These are phyloP conservation scores for Proterorhinus semilunaris DNA, from an alignment of 2,113 vertebrate genomes.

Conservation along the genomic window DNA sequence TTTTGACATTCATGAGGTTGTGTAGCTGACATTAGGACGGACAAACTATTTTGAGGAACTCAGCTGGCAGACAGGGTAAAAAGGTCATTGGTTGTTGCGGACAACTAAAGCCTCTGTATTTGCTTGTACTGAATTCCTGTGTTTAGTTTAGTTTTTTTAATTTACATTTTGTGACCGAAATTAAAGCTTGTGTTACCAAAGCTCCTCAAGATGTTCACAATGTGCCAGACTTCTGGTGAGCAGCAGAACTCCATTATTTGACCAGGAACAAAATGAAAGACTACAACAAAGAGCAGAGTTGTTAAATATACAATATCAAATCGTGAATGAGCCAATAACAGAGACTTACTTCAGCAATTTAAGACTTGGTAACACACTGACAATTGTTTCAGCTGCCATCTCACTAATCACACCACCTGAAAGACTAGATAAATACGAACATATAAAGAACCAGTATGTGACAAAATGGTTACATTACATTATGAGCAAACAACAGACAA, in stretches of 20 bases:
- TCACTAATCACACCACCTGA: slow-evolving; percentile 70
- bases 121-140: neutral
- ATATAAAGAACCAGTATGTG: neutral
- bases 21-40: neutral
- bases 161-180: neutral
- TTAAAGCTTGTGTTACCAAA: slow-evolving; percentile 54
- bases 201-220: slow-evolving; percentile 53
- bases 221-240: slow-evolving; percentile 51
- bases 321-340: neutral
- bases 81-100: neutral
- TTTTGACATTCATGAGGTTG: neutral
- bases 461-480: neutral
- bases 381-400: slow-evolving; percentile 46
- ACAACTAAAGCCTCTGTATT: neutral
- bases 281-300: slow-evolving; percentile 39
- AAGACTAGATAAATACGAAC: slow-evolving; percentile 63
- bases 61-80: neutral
- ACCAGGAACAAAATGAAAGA: slow-evolving; percentile 61
- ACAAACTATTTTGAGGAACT: neutral
- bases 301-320: neutral
- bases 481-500: neutral
- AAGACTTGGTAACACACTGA: slow-evolving; percentile 52
- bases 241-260: slow-evolving; percentile 31
- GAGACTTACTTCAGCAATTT: slow-evolving; percentile 73
- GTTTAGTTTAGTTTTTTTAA: too few relatives aligned